Base-by-base conservation (phyloP, 2,888 invertebrate genomes). In the Leptinotarsa juncta region DNA sequence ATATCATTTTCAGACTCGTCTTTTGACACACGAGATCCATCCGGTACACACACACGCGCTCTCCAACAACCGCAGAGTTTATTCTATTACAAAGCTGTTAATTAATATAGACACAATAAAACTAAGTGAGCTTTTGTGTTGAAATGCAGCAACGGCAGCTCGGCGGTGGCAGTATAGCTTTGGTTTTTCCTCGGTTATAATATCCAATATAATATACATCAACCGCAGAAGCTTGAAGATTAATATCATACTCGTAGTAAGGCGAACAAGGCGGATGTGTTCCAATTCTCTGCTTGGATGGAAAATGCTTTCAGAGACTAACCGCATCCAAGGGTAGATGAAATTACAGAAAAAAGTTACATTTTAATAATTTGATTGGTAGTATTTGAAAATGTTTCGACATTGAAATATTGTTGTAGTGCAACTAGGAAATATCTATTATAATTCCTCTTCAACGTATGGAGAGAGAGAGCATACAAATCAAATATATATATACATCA, bases 181-280 rank as follows among this genome's bases (percentile, higher is more conserved):
- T 79, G 80, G 82, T 83, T 85, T 85, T 85, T 85, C 82, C 82
- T 80, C 81, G 79, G 83, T 82, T 85, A 85, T 87, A 87, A 87
- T 87, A 87, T 87, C 87, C 87, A 87, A 87, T 87, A 87, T 87
- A 87, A 87, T 87, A 87, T 87, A 87, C 87, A 87, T 87, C 87
- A 87, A 85, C 87, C 85, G 84, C 87, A 87, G 87, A 86, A 85
- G 84, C 85, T 83, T 79, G 83, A 86, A 87, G 87, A 87, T 87
- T 87, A 87, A 87, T 87, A 87, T 87, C 86, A 83, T 83, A 84
- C 83, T 86, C 85, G 82, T 82, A 82, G 82, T 82, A 83, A 84
- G 84, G 84, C 83, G 82, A 82, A 77, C 81, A 79, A 66, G 72
- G 76, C 65, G 83, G 84, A 81, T 80, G 84, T 82, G 82, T 82